phyloP scores from a whole-genome alignment of 2,797 vertebrate species.

The Enteromius afrohamiltoni region DNA sequence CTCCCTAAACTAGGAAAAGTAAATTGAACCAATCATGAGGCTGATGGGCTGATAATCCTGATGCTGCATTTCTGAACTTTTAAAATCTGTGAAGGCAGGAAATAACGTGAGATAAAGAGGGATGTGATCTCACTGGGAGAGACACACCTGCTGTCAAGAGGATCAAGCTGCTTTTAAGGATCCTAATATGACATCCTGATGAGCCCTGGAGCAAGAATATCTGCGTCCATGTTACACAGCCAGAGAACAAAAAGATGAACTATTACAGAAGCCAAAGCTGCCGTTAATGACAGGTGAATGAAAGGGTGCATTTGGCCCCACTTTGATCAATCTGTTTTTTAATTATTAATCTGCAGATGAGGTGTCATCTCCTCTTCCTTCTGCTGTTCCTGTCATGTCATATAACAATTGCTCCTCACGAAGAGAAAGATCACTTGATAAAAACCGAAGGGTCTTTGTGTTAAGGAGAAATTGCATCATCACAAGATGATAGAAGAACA shows the following conservation, averaged over 20 bases:
- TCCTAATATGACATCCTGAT: constrained; percentile 9
- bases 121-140: constrained; percentile 7
- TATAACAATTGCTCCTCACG: not conserved
- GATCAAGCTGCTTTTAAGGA: constrained; percentile 2
- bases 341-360: constrained; percentile 46
- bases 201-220: constrained; percentile 36
- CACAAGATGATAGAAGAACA: not conserved
- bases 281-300: constrained; percentile 15
- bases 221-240: not conserved
- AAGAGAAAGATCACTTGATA: constrained; percentile 26
- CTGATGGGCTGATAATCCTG: not conserved
- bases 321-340: constrained; percentile 49
- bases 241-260: constrained; percentile 24
- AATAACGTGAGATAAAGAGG: not conserved
- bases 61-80: constrained; percentile 15
- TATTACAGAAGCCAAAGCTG: not conserved
- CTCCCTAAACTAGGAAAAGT: not conserved
- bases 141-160: not conserved
- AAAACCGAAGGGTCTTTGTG: constrained; percentile 23
- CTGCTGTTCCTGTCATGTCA: constrained; percentile 31
- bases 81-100: not conserved
- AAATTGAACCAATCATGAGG: not conserved
- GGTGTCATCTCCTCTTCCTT: constrained; percentile 13
- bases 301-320: constrained; percentile 13
- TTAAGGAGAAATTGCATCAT: constrained; percentile 40